Conservation (phyloP, 2,113 vertebrate genomes). For the Pomatostomus ruficeps region DNA sequence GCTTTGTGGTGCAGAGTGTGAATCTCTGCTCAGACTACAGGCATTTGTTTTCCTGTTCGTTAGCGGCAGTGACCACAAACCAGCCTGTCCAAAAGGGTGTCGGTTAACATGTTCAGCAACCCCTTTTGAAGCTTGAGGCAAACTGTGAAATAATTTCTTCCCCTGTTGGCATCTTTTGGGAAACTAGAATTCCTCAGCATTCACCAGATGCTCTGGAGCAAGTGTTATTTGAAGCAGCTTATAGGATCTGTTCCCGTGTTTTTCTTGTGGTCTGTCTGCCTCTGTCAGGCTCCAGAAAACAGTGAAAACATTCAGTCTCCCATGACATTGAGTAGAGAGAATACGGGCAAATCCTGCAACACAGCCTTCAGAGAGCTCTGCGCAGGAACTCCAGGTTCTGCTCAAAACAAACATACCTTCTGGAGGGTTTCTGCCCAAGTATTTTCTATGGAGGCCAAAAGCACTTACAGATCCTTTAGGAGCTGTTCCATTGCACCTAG, state of each 20-base stretch:
- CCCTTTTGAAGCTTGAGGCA: slow-evolving; percentile 18
- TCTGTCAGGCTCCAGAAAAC: slow-evolving; percentile 43
- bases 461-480: slow-evolving; percentile 29
- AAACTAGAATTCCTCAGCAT: slow-evolving; percentile 24
- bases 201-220: slow-evolving; percentile 39
- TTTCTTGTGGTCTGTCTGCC: slow-evolving; percentile 53
- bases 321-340: background rate
- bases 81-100: slow-evolving; percentile 5
- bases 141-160: slow-evolving; percentile 41
- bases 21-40: background rate
- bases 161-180: slow-evolving; percentile 33
- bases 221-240: slow-evolving; percentile 37
- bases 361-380: background rate
- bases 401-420: slow-evolving; percentile 58
- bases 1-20: background rate
- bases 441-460: slow-evolving; percentile 30
- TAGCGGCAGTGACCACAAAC: background rate
- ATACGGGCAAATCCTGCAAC: background rate
- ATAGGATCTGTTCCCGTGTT: background rate
- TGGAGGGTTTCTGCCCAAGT: slow-evolving; percentile 30
- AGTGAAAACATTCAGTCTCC: slow-evolving; percentile 36
- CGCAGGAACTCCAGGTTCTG: slow-evolving; percentile 16
- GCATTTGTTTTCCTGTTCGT: slow-evolving; percentile 21
- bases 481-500: slow-evolving; percentile 29
- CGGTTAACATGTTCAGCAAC: background rate